These are phyloP conservation scores for Apomyelois bistriatella DNA, from an alignment of 2,888 invertebrate genomes.

Conservation along the genomic window DNA sequence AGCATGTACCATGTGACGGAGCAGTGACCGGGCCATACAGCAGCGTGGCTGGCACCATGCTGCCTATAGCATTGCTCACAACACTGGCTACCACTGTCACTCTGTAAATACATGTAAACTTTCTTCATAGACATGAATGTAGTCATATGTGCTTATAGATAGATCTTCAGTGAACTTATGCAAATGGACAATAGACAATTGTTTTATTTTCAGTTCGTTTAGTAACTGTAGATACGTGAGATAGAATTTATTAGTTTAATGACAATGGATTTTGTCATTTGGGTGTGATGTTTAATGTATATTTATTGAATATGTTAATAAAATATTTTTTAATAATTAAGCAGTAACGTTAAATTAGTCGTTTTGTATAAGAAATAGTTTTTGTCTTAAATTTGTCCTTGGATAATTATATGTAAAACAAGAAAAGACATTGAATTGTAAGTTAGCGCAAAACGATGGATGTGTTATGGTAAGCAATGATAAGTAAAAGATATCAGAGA, in stretches of 20 bases:
- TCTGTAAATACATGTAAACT: conserved; percentile 43
- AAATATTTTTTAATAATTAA: conserved; percentile 5
- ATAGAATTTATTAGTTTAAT: conserved; percentile 22
- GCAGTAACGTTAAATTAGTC: background rate
- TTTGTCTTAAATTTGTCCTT: background rate
- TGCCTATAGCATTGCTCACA: conserved; percentile 62
- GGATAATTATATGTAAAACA: no score
- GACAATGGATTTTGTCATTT: conserved; percentile 1
- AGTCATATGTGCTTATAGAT: conserved; percentile 4
- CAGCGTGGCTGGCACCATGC: conserved; percentile 66
- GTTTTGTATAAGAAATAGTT: background rate
- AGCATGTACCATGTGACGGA: conserved; percentile 71
- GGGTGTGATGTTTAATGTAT: background rate
- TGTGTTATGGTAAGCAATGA: no score
- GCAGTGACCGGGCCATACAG: conserved; percentile 75
- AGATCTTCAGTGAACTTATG: conserved; percentile 4
- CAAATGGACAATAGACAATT: conserved; percentile 13
- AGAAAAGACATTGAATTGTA: no score
- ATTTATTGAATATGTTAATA: background rate
- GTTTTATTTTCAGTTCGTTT: conserved; percentile 14
- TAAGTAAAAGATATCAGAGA: background rate
- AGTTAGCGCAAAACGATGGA: no score
- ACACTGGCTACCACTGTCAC: conserved; percentile 67
- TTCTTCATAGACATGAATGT: conserved; percentile 10
- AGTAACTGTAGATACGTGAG: conserved; percentile 16